A percentile compares a stretch with the other conserved stretches of the same genome.
phyloP scores from a whole-genome alignment of 2,888 invertebrate genomes.

The Neoaliturus tenellus region DNA sequence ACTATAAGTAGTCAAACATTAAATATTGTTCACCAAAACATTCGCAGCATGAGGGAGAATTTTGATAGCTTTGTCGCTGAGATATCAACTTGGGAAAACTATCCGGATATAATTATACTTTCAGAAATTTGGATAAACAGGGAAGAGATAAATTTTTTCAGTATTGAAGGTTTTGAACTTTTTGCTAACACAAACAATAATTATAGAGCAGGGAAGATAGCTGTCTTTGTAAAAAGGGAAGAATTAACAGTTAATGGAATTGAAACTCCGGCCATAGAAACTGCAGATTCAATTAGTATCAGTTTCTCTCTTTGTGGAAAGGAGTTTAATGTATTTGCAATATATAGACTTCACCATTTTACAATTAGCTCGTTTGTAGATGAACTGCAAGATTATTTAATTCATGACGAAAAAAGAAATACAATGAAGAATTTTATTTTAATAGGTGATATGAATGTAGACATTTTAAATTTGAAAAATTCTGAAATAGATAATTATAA shows the following conservation, averaged over 20 bases:
- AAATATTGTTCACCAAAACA: conserved; percentile 13
- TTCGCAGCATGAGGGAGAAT: neutral
- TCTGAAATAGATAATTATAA: neutral
- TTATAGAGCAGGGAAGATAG: neutral
- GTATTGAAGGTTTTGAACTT: neutral
- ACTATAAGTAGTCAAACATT: too few relatives aligned
- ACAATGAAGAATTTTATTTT: neutral
- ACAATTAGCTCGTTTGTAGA: neutral
- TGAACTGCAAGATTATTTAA: conserved; percentile 4
- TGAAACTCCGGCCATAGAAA: neutral
- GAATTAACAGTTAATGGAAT: neutral
- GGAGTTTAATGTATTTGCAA: neutral
- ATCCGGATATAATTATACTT: neutral
- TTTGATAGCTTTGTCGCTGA: conserved; percentile 13
- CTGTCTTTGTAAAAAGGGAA: neutral
- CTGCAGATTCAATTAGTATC: neutral
- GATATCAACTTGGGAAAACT: neutral
- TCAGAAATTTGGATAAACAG: conserved; percentile 5
- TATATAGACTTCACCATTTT: neutral
- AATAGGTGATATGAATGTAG: neutral
- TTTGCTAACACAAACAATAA: neutral
- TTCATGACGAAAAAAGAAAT: neutral
- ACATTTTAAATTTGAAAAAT: conserved; percentile 2
- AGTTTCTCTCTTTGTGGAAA: neutral
- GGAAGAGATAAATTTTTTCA: neutral